Evolutionary conservation across 2,888 invertebrate genomes (phyloP).

Genomic region (Parnassius mnemosyne): DNA sequence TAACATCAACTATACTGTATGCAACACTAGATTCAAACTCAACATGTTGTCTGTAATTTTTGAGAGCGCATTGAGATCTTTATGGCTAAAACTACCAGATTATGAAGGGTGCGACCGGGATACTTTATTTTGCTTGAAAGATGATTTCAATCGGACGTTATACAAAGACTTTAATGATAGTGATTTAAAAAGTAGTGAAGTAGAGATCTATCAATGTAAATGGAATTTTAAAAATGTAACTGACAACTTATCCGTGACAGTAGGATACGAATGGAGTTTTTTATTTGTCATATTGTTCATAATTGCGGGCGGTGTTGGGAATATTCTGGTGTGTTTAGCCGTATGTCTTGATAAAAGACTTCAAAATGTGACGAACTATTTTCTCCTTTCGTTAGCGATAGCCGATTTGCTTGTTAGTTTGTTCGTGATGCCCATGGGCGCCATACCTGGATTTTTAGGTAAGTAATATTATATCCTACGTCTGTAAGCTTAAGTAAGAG

Average conservation of each 20-base stretch:
- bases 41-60: slow-evolving; percentile 61
- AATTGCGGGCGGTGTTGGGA: slow-evolving; percentile 93
- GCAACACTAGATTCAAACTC: slow-evolving; percentile 67
- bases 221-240: slow-evolving; percentile 57
- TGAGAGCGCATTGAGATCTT: slow-evolving; percentile 64
- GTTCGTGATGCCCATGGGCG: slow-evolving; percentile 97
- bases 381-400: slow-evolving; percentile 94
- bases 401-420: slow-evolving; percentile 96
- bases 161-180: slow-evolving; percentile 51
- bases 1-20: slow-evolving; percentile 57
- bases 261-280: slow-evolving; percentile 89
- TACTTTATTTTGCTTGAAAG: slow-evolving; percentile 56
- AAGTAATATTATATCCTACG: slow-evolving; percentile 55
- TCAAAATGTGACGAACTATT: slow-evolving; percentile 98
- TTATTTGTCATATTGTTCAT: slow-evolving; percentile 92
- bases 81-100: slow-evolving; percentile 66
- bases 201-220: slow-evolving; percentile 62
- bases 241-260: slow-evolving; percentile 41
- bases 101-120: slow-evolving; percentile 57
- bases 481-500: too few relatives aligned
- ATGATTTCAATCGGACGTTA: slow-evolving; percentile 59
- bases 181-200: slow-evolving; percentile 38
- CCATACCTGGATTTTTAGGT: slow-evolving; percentile 96
- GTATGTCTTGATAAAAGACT: slow-evolving; percentile 93
- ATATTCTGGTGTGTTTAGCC: slow-evolving; percentile 95